Evolutionary conservation across 1,140 invertebrate genomes (phyloP).

Genomic region (Sesamia nonagrioides): DNA sequence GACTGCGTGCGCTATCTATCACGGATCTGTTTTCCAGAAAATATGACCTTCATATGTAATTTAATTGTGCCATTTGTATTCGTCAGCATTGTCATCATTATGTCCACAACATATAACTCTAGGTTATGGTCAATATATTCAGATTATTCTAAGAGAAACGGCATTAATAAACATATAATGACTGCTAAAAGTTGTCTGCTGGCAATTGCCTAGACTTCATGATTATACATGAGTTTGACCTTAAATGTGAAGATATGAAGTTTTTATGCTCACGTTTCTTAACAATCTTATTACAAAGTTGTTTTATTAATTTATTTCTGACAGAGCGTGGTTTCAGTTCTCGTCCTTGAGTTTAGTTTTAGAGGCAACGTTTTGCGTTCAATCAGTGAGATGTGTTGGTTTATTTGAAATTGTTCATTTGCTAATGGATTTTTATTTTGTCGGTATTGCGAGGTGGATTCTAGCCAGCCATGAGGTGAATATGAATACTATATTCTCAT

Average conservation of each 20-base stretch:
- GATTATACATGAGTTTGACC: not conserved
- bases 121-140: conserved; percentile 15
- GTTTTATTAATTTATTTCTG: conserved; percentile 4
- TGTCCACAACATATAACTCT: not conserved
- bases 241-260: not conserved
- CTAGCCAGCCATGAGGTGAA: not conserved
- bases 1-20: not conserved
- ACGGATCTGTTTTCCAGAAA: not conserved
- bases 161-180: conserved; percentile 7
- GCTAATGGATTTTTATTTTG: not conserved
- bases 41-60: not conserved
- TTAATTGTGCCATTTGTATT: not conserved
- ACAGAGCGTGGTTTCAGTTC: not conserved
- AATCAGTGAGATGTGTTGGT: not conserved
- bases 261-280: conserved; percentile 7
- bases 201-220: not conserved
- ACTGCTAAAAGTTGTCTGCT: conserved; percentile 4
- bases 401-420: not conserved
- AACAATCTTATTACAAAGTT: not conserved
- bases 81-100: not conserved
- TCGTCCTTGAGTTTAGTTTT: not conserved
- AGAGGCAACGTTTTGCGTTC: conserved; percentile 7
- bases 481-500: not conserved
- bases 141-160: not conserved
- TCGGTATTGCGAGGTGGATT: not conserved